Conservation (phyloP, 2,797 vertebrate species). For the Lophotriccus pileatus region DNA sequence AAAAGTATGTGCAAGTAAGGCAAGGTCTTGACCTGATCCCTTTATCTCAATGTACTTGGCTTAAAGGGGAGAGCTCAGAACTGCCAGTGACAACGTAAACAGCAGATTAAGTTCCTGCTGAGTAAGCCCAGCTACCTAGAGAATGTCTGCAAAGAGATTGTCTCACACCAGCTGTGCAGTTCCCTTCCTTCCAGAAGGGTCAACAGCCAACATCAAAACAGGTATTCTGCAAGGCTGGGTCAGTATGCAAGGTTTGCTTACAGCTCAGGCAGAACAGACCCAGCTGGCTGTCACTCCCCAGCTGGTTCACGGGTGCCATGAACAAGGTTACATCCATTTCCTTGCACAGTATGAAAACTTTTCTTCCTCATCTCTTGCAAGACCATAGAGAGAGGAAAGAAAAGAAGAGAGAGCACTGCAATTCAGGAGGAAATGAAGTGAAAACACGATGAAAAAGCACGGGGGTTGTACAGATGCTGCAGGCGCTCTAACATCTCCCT, state of each 20-base stretch:
- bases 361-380: constrained; percentile 20
- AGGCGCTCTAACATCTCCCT: not conserved
- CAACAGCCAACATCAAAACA: not conserved
- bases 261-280: not conserved
- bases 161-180: not conserved
- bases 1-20: accelerated
- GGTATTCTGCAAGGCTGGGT: not conserved
- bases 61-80: not conserved
- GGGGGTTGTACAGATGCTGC: not conserved
- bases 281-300: not conserved
- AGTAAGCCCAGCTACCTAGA: not conserved
- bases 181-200: not conserved
- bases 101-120: constrained; percentile 1
- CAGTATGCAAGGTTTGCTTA: not conserved
- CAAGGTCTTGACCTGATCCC: not conserved
- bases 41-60: not conserved
- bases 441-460: not conserved
- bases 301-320: not conserved
- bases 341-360: not conserved
- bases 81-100: not conserved
- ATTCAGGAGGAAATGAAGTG: not conserved
- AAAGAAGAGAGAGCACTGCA: not conserved
- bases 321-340: not conserved
- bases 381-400: not conserved
- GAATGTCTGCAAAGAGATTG: not conserved